A percentile compares a stretch with the other conserved stretches of the same genome.
phyloP scores from a whole-genome alignment of 2,888 invertebrate species.

The Abrostola tripartita region DNA sequence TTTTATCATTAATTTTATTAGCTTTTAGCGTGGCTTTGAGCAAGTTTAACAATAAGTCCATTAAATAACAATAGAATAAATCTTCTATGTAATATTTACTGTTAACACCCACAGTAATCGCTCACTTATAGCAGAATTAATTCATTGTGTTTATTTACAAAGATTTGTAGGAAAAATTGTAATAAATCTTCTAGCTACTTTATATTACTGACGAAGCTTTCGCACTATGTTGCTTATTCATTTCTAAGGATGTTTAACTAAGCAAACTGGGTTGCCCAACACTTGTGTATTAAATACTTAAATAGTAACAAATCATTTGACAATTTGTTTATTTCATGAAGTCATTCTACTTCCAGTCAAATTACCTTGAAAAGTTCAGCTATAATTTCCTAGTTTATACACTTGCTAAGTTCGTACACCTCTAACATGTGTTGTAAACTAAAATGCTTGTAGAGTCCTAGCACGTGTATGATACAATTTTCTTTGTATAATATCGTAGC shows the following conservation, averaged over 20 bases:
- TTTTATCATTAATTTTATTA: constrained; percentile 37
- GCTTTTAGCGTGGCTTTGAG: constrained; percentile 28
- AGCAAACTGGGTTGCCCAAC: constrained; percentile 41
- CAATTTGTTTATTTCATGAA: constrained; percentile 35
- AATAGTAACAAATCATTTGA: constrained; percentile 25
- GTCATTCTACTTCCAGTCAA: constrained; percentile 34
- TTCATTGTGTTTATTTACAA: constrained; percentile 16
- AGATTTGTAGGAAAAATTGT: constrained; percentile 4
- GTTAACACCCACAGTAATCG: constrained; percentile 22
- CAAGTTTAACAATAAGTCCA: constrained; percentile 41
- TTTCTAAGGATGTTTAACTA: constrained; percentile 5
- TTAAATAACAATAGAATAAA: constrained; percentile 39
- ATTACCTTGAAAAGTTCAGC: constrained; percentile 29
- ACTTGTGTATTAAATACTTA: constrained; percentile 28
- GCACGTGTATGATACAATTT: too few species aligned
- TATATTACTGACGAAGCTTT: constrained; percentile 22
- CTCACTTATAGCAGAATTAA: constrained; percentile 19
- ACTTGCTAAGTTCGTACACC: not conserved
- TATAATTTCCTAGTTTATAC: constrained; percentile 19
- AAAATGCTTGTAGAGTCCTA: too few species aligned
- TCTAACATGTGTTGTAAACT: too few species aligned
- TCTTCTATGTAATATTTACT: constrained; percentile 36
- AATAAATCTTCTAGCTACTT: not conserved
- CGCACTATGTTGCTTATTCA: constrained; percentile 34
- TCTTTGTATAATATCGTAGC: too few species aligned